Conservation (phyloP, 2,888 invertebrate species). For the Pomacea canaliculata region DNA sequence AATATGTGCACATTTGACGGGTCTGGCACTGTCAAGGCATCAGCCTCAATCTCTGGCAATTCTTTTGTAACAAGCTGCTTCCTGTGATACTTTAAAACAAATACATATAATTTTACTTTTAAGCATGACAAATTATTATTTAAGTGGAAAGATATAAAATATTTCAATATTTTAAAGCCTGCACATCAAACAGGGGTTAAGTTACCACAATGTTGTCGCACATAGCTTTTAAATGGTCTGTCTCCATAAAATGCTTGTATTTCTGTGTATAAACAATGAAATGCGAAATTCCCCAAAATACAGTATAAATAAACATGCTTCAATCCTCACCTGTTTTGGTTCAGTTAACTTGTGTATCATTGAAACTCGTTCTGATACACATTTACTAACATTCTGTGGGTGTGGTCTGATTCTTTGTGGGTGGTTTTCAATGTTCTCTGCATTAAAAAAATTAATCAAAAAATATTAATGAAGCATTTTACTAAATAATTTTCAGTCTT, state of each 20-base stretch:
- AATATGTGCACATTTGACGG: slow-evolving; percentile 63
- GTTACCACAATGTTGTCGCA: too few relatives aligned
- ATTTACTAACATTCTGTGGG: slow-evolving; percentile 59
- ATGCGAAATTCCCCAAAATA: too few relatives aligned
- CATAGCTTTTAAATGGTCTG: too few relatives aligned
- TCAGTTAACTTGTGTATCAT: slow-evolving; percentile 60
- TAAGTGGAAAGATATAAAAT: too few relatives aligned
- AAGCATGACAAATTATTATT: neutral
- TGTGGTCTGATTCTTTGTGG: slow-evolving; percentile 43
- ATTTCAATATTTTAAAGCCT: too few relatives aligned
- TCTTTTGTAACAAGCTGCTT: slow-evolving; percentile 29
- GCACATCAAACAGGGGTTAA: too few relatives aligned
- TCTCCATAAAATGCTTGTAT: too few relatives aligned
- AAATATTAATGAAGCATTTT: neutral
- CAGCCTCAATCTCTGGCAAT: slow-evolving; percentile 34
- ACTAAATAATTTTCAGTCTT: neutral
- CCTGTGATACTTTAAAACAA: slow-evolving; percentile 20
- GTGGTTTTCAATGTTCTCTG: neutral
- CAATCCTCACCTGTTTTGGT: slow-evolving; percentile 36
- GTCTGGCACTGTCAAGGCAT: slow-evolving; percentile 44
- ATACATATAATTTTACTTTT: neutral
- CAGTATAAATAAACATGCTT: too few relatives aligned
- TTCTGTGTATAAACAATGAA: too few relatives aligned
- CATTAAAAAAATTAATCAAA: neutral
- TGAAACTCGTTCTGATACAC: slow-evolving; percentile 60